Base-by-base conservation (phyloP, 2,888 invertebrate species). In the Leptinotarsa rubiginosa region DNA sequence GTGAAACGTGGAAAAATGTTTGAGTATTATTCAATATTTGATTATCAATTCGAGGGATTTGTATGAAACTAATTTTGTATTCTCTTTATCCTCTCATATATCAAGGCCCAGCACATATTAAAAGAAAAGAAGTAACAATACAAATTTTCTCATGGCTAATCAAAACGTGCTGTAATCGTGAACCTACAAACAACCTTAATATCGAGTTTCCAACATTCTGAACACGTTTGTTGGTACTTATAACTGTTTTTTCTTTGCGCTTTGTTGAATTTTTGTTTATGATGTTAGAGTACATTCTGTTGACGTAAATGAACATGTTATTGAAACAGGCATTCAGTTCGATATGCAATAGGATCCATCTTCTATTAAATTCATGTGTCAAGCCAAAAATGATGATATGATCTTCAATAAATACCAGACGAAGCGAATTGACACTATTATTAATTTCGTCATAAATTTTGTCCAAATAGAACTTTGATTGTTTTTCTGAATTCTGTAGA, bases 211-310 rank as follows among this genome's bases (percentile, higher is more conserved):
- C 62, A 62, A 31, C 31, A 62, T 62, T 62, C 62, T 31, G 62
- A 62, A 62, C 62, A 62, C 62, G 62, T 62, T 62, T 62, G 41
- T 62, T 62, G 62, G 41, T 62, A 62, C 41, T 41, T 62, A 62
- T 31, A 62, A 62, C 62, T 25, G 62, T 16, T 41, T 62, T 62
- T 62, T 56, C 50, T 56, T 56, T 10, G 41, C 41, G 62, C 62
- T 62, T 62, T 62, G 62, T 41, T n/a, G 25, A 31, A 16, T 31
- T 62, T 62, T 59, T 18, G 22, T 59, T 59, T 25, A 59, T 62
- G 62, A 15, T 25, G 62, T 31, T 4, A 62, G 31, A 15, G 16
- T 13, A 62, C 62, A 41, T 62, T n/a, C 12, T 62, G 4, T 16
- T n/a, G 31, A 62, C 62, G 31, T 15, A 25, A 41, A 41, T 31